These are phyloP conservation scores for Monoplex corrugatus DNA, from an alignment of 2,888 invertebrate genomes.

Conservation along the genomic window DNA sequence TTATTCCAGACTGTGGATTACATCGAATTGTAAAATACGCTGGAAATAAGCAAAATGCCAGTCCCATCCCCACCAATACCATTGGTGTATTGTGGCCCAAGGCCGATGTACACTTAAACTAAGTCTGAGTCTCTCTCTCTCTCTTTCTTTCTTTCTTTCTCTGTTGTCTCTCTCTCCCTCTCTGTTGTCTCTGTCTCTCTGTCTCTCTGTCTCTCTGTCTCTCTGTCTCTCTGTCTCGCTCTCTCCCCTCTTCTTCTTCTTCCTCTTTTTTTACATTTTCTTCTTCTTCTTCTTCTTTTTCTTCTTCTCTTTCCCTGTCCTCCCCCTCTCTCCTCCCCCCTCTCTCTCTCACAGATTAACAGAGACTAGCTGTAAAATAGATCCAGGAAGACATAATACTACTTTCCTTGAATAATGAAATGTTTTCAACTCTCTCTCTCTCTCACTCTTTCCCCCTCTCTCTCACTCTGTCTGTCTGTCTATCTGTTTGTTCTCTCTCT, in stretches of 20 bases:
- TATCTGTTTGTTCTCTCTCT: too few species aligned
- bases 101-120: background rate
- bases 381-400: too few species aligned
- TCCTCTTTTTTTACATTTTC: background rate
- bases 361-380: too few species aligned
- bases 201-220: background rate
- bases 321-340: too few species aligned
- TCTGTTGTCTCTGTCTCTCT: background rate
- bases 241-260: too few species aligned
- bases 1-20: background rate
- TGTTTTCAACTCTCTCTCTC: too few species aligned
- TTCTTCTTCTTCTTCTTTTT: background rate
- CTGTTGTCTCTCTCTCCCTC: background rate
- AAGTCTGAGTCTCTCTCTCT: background rate
- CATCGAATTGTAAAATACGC: background rate
- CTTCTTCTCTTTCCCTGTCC: background rate
- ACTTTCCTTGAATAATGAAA: too few species aligned
- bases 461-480: too few species aligned
- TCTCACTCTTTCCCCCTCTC: too few species aligned
- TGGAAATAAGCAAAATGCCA: background rate
- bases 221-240: background rate
- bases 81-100: background rate
- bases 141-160: background rate
- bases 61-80: background rate
- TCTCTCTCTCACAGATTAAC: too few species aligned